phyloP scores from a whole-genome alignment of 2,113 vertebrate genomes.

The Okapia johnstoni region DNA sequence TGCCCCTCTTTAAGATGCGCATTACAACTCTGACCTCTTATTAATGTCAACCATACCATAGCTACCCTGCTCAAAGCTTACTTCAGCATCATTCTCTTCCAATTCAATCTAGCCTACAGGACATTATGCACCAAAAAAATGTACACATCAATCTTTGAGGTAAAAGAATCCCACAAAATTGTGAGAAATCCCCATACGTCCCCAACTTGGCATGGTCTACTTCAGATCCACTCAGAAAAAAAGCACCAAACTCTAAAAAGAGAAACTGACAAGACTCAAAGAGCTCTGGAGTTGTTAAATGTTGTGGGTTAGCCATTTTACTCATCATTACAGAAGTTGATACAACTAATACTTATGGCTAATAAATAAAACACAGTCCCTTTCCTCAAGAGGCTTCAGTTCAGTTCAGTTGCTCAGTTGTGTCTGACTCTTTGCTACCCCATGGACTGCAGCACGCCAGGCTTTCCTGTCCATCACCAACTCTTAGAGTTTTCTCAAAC shows the following conservation, averaged over 20 bases:
- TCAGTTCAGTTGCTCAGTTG: neutral
- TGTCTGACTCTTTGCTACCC: neutral
- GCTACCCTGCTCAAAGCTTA: neutral
- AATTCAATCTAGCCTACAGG: neutral
- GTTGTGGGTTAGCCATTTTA: neutral
- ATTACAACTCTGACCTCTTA: neutral
- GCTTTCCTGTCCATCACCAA: neutral
- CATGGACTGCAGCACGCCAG: neutral
- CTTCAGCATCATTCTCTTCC: neutral
- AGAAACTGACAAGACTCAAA: neutral
- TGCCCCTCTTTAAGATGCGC: neutral
- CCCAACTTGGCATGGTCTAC: neutral
- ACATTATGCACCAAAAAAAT: neutral
- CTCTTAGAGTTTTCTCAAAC: neutral
- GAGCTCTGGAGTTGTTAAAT: neutral
- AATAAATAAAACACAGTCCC: neutral
- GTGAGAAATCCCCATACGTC: neutral
- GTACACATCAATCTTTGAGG: neutral
- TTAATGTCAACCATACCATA: neutral
- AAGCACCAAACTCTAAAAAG: neutral
- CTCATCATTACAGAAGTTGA: neutral
- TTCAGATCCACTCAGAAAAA: neutral
- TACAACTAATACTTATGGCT: neutral
- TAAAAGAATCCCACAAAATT: neutral
- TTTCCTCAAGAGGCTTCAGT: neutral